These are phyloP conservation scores for Orbicella faveolata DNA, from an alignment of 64 coral and sea anemone species.

Conservation along the genomic window DNA sequence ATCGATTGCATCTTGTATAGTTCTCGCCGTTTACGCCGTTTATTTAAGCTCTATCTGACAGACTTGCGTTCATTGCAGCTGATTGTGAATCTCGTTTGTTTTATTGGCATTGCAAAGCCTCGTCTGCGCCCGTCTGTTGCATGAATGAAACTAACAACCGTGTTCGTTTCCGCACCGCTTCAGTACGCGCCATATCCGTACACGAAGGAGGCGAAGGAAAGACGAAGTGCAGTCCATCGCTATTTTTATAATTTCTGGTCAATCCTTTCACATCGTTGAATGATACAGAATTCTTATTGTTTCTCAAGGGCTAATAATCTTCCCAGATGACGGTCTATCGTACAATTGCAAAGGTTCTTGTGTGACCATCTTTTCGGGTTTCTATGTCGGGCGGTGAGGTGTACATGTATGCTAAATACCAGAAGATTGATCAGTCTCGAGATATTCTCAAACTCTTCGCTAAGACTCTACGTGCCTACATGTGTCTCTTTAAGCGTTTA, in stretches of 20 bases:
- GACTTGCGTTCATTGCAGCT: background rate
- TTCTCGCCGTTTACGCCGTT: slow-evolving; percentile 4
- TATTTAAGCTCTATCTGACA: background rate
- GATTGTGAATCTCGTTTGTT: background rate
- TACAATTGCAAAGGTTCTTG: background rate
- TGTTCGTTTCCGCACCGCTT: slow-evolving; percentile 38
- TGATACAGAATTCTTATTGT: slow-evolving; percentile 17
- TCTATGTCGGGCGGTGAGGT: slow-evolving; percentile 7
- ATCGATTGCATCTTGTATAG: slow-evolving; percentile 18
- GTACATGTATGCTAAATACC: slow-evolving; percentile 19
- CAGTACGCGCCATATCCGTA: background rate
- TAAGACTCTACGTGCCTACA: background rate
- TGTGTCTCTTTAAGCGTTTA: background rate
- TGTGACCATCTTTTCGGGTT: background rate
- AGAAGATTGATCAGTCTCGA: slow-evolving; percentile 22
- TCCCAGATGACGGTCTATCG: background rate
- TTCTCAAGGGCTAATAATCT: slow-evolving; percentile 13
- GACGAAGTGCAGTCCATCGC: slow-evolving; percentile 34
- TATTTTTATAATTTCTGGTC: background rate
- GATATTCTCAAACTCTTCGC: background rate
- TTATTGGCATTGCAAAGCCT: background rate
- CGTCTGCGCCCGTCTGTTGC: background rate
- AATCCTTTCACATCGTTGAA: slow-evolving; percentile 16
- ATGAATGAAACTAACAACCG: slow-evolving; percentile 7
- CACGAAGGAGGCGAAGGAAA: background rate